Percentiles rank a stretch among this genome's conserved stretches.
Evolutionary conservation across 2,113 vertebrate genomes (phyloP).

Genomic region (Xyrauchen texanus): DNA sequence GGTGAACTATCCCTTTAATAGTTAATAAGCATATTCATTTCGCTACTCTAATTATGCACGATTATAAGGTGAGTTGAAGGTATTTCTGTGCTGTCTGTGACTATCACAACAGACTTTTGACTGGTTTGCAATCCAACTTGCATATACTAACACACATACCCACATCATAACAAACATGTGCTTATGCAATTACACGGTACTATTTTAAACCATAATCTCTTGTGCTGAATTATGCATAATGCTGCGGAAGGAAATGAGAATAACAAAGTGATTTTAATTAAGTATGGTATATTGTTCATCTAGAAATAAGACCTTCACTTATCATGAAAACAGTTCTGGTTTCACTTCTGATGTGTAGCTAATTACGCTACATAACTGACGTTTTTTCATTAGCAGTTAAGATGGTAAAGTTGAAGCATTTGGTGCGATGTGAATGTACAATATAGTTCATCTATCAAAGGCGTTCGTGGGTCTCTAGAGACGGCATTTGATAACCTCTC

Average conservation of each 20-base stretch:
- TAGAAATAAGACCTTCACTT: constrained; percentile 11
- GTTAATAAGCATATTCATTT: too few species aligned
- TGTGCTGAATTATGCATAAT: constrained; percentile 3
- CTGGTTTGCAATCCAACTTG: too few species aligned
- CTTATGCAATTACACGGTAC: constrained; percentile 8
- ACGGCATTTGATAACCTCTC: too few species aligned
- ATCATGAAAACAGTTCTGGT: constrained; percentile 7
- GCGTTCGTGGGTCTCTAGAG: background rate
- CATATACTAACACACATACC: background rate
- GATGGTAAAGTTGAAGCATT: too few species aligned
- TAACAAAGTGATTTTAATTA: constrained; percentile 7
- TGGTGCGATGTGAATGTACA: background rate
- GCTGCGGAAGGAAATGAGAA: background rate
- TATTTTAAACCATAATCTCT: constrained; percentile 6
- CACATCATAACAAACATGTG: background rate
- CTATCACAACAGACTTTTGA: too few species aligned
- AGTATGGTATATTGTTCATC: background rate
- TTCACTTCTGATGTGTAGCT: background rate
- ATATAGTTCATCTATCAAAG: background rate
- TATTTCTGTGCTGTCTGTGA: too few species aligned
- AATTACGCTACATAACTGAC: background rate
- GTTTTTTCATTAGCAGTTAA: background rate
- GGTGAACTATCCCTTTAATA: too few species aligned
- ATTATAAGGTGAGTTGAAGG: too few species aligned
- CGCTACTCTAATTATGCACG: too few species aligned